These are phyloP conservation scores for Pantherophis guttatus DNA, from an alignment of 2,113 vertebrate species.

Conservation along the genomic window DNA sequence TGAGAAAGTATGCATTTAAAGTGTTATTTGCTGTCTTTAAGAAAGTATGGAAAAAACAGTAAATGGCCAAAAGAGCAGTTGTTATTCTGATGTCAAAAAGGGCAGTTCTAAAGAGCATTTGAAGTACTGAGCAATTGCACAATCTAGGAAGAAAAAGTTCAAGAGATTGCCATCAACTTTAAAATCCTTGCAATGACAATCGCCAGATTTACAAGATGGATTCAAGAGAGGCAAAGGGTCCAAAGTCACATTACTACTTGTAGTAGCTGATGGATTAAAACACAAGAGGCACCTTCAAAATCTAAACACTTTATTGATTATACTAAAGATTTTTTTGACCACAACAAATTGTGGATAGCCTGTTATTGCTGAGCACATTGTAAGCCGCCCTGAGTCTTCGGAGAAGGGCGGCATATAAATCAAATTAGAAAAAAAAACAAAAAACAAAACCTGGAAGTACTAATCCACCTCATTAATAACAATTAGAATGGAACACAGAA, in stretches of 20 bases:
- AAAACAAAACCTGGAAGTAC: neutral
- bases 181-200: neutral
- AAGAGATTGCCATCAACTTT: neutral
- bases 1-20: neutral
- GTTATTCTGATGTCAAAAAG: neutral
- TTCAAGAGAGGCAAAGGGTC: neutral
- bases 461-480: neutral
- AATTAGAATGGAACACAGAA: neutral
- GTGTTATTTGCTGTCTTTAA: neutral
- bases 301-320: neutral
- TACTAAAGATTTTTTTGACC: neutral
- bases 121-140: neutral
- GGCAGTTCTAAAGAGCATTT: neutral
- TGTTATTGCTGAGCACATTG: too few species aligned
- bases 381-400: too few species aligned
- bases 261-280: neutral
- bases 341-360: neutral
- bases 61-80: neutral
- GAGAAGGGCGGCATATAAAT: too few species aligned
- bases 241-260: neutral
- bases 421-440: too few species aligned
- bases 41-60: neutral
- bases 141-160: neutral
- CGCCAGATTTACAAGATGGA: neutral
- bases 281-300: neutral